Conservation (phyloP, 2,113 vertebrate species). For the Diphyllodes magnificus region DNA sequence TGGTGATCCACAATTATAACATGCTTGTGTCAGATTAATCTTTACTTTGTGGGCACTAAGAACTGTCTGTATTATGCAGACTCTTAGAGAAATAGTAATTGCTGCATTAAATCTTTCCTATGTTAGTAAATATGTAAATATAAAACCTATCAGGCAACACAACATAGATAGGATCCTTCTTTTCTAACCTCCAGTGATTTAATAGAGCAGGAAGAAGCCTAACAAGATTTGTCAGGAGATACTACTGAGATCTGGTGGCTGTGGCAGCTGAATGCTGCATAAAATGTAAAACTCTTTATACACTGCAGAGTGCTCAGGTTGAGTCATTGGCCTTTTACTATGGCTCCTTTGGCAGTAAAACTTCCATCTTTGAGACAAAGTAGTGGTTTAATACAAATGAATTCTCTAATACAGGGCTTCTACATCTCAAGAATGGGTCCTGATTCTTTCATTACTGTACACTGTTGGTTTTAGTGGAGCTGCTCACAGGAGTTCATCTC, state of each 20-base stretch:
- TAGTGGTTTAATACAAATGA: background rate
- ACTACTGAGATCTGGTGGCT: too few species aligned
- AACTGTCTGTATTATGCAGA: background rate
- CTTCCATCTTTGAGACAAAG: background rate
- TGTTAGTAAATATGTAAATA: background rate
- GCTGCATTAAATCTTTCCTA: background rate
- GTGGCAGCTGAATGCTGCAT: background rate
- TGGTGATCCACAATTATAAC: background rate
- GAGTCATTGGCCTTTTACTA: background rate
- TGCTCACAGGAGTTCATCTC: background rate
- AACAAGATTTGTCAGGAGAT: background rate
- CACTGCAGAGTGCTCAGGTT: background rate
- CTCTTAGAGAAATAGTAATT: background rate
- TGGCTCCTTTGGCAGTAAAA: background rate
- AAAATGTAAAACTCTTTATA: background rate
- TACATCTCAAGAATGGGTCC: background rate
- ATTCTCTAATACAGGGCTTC: background rate
- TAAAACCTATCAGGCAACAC: background rate
- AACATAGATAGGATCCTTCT: background rate
- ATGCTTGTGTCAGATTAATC: background rate
- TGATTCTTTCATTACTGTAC: background rate
- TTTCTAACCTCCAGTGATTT: background rate
- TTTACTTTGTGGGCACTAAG: background rate
- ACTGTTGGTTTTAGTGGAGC: background rate
- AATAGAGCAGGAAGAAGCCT: background rate